Percentiles rank a stretch among this genome's conserved stretches.
phyloP scores from a whole-genome alignment of 2,888 invertebrate species.

The Eumerus sabulonum region DNA sequence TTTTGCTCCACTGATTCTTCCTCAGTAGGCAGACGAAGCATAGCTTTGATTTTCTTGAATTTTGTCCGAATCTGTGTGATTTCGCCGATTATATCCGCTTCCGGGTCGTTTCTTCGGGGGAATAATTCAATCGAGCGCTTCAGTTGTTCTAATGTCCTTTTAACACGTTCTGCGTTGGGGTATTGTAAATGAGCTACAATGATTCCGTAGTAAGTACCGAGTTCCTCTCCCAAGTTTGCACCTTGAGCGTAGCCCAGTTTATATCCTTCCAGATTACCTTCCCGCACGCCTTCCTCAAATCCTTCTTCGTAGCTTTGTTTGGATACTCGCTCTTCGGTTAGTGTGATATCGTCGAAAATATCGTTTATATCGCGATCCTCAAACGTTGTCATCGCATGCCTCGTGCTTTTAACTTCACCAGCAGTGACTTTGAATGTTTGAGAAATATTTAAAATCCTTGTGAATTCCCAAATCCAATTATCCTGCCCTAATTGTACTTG shows the following conservation, averaged over 20 bases:
- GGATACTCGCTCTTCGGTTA: constrained; percentile 84
- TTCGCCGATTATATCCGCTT: constrained; percentile 83
- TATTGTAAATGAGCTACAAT: constrained; percentile 80
- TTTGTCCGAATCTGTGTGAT: constrained; percentile 84
- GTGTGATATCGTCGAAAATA: constrained; percentile 84
- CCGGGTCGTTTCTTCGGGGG: constrained; percentile 83
- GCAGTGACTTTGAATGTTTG: background rate
- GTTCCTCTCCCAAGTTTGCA: constrained; percentile 86
- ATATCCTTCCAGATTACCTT: constrained; percentile 82
- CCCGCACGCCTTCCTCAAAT: constrained; percentile 81
- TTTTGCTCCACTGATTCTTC: constrained; percentile 65
- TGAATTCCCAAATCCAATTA: too few species aligned
- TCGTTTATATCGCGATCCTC: constrained; percentile 86
- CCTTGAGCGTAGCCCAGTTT: constrained; percentile 89
- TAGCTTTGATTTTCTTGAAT: constrained; percentile 85
- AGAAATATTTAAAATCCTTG: too few species aligned
- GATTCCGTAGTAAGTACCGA: constrained; percentile 86
- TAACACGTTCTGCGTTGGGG: constrained; percentile 80
- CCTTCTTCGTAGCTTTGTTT: constrained; percentile 85
- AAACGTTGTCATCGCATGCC: constrained; percentile 51
- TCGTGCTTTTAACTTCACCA: too few species aligned
- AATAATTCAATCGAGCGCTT: constrained; percentile 82
- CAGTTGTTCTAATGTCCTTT: constrained; percentile 81
- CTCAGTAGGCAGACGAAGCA: constrained; percentile 76
- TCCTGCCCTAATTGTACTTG: too few species aligned